Percentiles rank a stretch among this genome's conserved stretches.
Evolutionary conservation across 2,113 vertebrate species (phyloP).

Genomic region (Anthoscopus minutus): DNA sequence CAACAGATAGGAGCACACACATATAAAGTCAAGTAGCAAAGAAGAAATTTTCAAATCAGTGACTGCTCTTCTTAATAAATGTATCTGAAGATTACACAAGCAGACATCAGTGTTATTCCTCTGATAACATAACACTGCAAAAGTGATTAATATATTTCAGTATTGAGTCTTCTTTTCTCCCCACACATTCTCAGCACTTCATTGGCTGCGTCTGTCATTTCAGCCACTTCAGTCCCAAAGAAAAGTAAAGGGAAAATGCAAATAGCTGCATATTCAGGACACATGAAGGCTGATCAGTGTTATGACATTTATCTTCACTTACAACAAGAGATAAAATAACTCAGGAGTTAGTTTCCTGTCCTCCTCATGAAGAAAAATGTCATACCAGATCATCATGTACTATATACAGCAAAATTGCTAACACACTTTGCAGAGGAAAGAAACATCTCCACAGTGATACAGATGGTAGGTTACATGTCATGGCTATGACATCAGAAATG

Average conservation of each 20-base stretch:
- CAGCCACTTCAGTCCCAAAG: slow-evolving; percentile 27
- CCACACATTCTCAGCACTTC: background rate
- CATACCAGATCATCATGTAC: background rate
- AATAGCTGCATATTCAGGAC: slow-evolving; percentile 20
- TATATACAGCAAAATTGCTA: background rate
- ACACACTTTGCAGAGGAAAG: background rate
- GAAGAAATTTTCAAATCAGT: background rate
- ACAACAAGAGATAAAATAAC: slow-evolving; percentile 20
- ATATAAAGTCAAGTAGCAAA: background rate
- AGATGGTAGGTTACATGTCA: background rate
- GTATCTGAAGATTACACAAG: background rate
- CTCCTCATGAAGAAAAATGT: background rate
- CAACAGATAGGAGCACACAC: background rate
- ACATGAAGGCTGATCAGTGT: slow-evolving; percentile 30
- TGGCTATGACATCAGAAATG: background rate
- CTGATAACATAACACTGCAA: background rate
- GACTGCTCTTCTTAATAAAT: background rate
- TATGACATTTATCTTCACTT: slow-evolving; percentile 55
- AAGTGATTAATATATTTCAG: background rate
- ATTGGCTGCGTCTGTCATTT: slow-evolving; percentile 40
- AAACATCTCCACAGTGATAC: background rate
- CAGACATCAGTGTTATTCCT: slow-evolving; percentile 1
- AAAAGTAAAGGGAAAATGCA: slow-evolving; percentile 36
- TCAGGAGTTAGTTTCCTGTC: background rate
- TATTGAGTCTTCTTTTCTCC: background rate